Percentiles rank a stretch among this genome's conserved stretches.
Evolutionary conservation across 2,113 vertebrate species (phyloP).

Genomic region (Muntiacus reevesi): DNA sequence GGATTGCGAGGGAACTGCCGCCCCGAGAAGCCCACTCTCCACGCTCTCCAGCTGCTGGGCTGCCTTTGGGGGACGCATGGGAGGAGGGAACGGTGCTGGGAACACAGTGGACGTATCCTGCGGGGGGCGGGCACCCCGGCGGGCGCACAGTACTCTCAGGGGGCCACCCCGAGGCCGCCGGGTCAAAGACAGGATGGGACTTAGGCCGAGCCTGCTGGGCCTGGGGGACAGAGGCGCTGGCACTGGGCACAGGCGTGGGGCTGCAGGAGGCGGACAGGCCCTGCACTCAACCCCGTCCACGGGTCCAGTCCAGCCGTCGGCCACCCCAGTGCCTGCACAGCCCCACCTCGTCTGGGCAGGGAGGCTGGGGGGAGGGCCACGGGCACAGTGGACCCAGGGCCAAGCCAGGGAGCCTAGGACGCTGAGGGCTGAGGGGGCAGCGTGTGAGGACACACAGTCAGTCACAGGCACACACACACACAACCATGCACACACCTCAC

Average conservation of each 20-base stretch:
- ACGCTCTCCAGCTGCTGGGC: not conserved
- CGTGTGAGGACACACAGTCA: not conserved
- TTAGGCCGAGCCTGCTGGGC: not conserved
- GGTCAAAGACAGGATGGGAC: not conserved
- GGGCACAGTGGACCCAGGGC: not conserved
- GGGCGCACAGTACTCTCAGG: rapidly evolving
- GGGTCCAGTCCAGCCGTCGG: not conserved
- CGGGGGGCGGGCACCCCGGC: rapidly evolving
- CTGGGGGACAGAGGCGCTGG: not conserved
- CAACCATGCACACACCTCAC: too few relatives aligned
- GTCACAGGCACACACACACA: not conserved
- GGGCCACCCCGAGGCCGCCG: rapidly evolving
- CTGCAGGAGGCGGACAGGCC: rapidly evolving
- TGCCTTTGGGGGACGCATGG: too few relatives aligned
- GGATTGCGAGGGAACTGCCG: not conserved
- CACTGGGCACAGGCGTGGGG: not conserved
- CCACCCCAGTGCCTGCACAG: not conserved
- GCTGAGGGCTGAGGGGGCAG: not conserved
- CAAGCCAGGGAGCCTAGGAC: not conserved
- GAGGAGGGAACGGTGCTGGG: not conserved
- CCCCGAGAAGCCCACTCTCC: not conserved
- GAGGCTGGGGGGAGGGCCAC: not conserved
- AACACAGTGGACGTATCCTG: rapidly evolving
- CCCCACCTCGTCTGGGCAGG: not conserved
- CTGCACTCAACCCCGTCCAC: not conserved